Conservation (phyloP, 64 coral and sea anemone genomes). For the Porites australiensis region DNA sequence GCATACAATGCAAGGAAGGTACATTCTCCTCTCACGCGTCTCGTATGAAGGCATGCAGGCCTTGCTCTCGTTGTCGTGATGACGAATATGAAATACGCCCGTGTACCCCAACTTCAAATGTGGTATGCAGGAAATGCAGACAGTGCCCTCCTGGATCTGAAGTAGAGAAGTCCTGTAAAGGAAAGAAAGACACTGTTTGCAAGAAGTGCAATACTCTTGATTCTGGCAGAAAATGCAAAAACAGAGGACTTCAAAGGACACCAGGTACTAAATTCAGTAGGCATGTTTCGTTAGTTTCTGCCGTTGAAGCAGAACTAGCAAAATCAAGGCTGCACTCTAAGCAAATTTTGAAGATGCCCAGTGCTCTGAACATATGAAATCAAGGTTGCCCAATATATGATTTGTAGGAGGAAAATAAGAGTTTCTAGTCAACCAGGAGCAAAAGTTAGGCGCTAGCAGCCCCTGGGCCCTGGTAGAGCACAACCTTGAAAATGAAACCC, state of each 20-base stretch:
- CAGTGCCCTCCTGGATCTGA: neutral
- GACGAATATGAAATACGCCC: neutral
- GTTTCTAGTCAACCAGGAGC: too few species aligned
- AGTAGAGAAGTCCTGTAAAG: neutral
- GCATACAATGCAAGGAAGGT: neutral
- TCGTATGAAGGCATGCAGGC: neutral
- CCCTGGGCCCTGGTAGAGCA: too few species aligned
- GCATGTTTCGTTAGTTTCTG: too few species aligned
- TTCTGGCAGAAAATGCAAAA: neutral
- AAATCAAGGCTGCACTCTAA: too few species aligned
- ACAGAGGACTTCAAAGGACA: neutral
- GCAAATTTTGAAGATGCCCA: too few species aligned
- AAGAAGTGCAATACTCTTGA: neutral
- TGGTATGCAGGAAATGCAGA: constrained; percentile 9
- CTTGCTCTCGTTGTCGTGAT: neutral
- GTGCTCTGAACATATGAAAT: too few species aligned
- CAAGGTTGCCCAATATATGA: too few species aligned
- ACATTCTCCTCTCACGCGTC: neutral
- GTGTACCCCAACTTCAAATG: neutral
- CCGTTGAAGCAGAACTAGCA: too few species aligned
- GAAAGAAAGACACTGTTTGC: constrained; percentile 23
- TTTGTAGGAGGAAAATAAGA: too few species aligned
- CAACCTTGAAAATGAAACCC: too few species aligned
- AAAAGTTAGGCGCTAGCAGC: too few species aligned
- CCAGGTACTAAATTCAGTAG: too few species aligned